Evolutionary conservation across 2,797 vertebrate genomes (phyloP), one percentile per base, ranked within the genome.

Genomic region (Propithecus perrieri): DNA sequence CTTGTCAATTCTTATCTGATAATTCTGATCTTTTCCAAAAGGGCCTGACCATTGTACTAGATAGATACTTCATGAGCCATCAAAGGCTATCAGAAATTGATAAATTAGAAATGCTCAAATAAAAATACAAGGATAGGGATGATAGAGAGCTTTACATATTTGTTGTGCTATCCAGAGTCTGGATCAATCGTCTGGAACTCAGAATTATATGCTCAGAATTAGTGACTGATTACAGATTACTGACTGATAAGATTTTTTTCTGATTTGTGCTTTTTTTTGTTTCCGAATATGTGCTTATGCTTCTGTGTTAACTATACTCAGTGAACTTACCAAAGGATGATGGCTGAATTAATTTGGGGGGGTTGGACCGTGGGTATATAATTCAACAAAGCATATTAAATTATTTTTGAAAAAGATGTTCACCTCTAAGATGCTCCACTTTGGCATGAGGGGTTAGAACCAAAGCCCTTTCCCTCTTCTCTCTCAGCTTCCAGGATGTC

Each of bases 401-500:
- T 75, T 74, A 10, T 12, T 63, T 69, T 78, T 38, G 41, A 35
- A 69, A 79, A 85, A 91, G 7, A 76, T 11, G 13, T 17, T 72
- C 30, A 61, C 41, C 48, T 75, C 35, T n/a, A 78, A 38, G 35
- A 69, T 93, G 41, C 43, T 76, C 41, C n/a, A 17, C 35, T 84
- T 55, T 22, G 41, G 11, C 46, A 12, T 6, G 11, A 57, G 28
- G 24, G 6, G 5, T 10, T 61, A 80, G 46, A 20, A 80, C 48
- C 43, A 30, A 93, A 91, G 33, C 12, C 13, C 20, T 48, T 88
- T 94, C 17, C 67, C 24, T 72, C 20, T 95, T 75, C 53, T 91
- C 33, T 50, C 53, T 86, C 41, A 98, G 98, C 12, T 99, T 99
- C 95, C 98, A 98, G 95, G 92, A 97, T 41, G 90, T 98, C 28